Base-by-base conservation (phyloP, 2,888 invertebrate species). In the Acronicta leporina region DNA sequence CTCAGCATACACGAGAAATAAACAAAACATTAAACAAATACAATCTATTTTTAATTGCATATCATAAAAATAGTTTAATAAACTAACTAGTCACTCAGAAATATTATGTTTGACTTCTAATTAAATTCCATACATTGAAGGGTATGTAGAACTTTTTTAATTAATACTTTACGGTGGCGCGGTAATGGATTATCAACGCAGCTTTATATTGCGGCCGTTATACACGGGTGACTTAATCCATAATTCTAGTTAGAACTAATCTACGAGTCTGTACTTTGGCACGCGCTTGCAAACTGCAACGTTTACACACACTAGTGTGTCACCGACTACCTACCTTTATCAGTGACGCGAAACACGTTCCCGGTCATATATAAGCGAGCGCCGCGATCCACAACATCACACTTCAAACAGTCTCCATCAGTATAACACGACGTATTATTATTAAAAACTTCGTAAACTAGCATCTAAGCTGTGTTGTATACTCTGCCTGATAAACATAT, bases 281-380 rank as follows among this genome's bases (percentile, higher is more conserved):
- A 91, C 88, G 88, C 85, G 88, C 81, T 78, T 45, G 74, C 74
- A 77, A 77, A 87, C 88, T 89, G 87, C 90, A 90, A 89, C 88
- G 87, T 87, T 85, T 83, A 81, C 77, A 77, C 74, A 68, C 83
- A 84, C 77, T 69, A 72, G 70, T 78, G 73, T 70, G 73, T 68
- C 68, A 75, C 56, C 40, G 57, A 82, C 71, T 78, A 75, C 76
- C 71, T 78, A 75, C 76, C 71, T 84, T 85, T 87, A 87, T 84
- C 86, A 83, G 75, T 73, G 73, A 80, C 80, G 73, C 69, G 73
- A 50, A 65, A 80, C 88, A 87, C 89, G 87, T 88, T 88, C 73
- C 66, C n/a, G 30, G 15, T 13, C 3, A 55, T 87, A 87, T 89
- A 89, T 81, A 89, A 85, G 71, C 65, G 45, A 43, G 8, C 57